These are phyloP conservation scores for Talpa occidentalis DNA, from an alignment of 2,113 vertebrate species.

Conservation along the genomic window DNA sequence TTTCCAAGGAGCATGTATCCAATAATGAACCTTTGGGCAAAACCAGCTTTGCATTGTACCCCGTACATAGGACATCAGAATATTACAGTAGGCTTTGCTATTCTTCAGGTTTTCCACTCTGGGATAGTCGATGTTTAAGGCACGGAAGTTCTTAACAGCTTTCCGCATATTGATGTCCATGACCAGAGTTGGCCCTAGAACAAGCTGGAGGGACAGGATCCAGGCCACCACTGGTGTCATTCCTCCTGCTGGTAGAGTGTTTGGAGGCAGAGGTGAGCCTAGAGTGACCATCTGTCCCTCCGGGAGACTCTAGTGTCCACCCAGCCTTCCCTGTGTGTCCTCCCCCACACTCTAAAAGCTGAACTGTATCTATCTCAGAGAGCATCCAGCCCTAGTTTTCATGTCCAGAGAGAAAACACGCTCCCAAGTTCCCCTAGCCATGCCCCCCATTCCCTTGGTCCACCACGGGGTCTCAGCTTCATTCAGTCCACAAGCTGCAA, in stretches of 20 bases:
- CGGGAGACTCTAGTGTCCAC: neutral
- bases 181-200: neutral
- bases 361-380: neutral
- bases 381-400: neutral
- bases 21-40: conserved; percentile 68
- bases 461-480: neutral
- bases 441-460: neutral
- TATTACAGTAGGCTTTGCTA: conserved; percentile 72
- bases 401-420: neutral
- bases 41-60: neutral
- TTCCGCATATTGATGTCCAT: neutral
- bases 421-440: neutral
- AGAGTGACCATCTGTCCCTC: neutral
- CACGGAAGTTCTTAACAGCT: conserved; percentile 20
- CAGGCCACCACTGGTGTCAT: conserved; percentile 24
- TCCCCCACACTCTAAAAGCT: neutral
- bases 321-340: neutral
- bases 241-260: conserved; percentile 56
- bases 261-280: neutral
- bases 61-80: conserved; percentile 71
- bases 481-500: neutral
- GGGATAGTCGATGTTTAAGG: conserved; percentile 52
- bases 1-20: conserved; percentile 58
- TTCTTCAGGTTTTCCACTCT: neutral
- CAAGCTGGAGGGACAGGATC: conserved; percentile 64